Conservation (phyloP, 2,888 invertebrate genomes). For the Psylliodes chrysocephalus region DNA sequence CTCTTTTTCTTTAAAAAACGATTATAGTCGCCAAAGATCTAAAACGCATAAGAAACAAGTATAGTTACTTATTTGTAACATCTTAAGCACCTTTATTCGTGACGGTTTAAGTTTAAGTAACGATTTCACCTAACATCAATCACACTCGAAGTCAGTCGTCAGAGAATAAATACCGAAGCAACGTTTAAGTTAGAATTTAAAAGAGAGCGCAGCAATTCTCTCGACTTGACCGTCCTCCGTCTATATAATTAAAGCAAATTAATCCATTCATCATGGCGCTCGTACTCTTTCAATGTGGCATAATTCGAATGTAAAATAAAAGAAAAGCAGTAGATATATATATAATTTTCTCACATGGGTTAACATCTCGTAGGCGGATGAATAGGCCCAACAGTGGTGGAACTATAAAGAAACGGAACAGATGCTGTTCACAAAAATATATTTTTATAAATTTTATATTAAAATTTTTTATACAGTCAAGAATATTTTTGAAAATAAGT, state of each 20-base stretch:
- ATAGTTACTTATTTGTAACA: too few relatives aligned
- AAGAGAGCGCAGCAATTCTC: not conserved
- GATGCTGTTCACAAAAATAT: too few relatives aligned
- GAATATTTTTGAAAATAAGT: too few relatives aligned
- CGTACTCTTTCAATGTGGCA: conserved; percentile 4
- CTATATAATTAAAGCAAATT: conserved; percentile 15
- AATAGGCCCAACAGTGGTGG: too few relatives aligned
- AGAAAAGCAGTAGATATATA: not conserved
- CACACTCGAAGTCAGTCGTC: not conserved
- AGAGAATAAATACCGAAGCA: not conserved
- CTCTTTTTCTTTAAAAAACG: too few relatives aligned
- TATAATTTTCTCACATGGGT: conserved; percentile 13
- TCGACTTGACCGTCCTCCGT: not conserved
- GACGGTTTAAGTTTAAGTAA: too few relatives aligned
- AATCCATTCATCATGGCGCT: conserved; percentile 9
- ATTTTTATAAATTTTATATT: too few relatives aligned
- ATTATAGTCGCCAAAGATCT: too few relatives aligned
- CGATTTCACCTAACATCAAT: not conserved
- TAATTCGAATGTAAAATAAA: conserved; percentile 1
- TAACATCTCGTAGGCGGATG: conserved; percentile 12
- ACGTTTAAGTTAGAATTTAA: not conserved
- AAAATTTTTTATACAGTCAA: too few relatives aligned
- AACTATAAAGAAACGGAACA: too few relatives aligned
- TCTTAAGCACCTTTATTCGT: too few relatives aligned
- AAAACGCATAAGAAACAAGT: too few relatives aligned